A percentile compares a stretch with the other conserved stretches of the same genome.
These are phyloP conservation scores for Aleiodes alternator DNA, from an alignment of 2,888 invertebrate genomes.

Conservation along the genomic window DNA sequence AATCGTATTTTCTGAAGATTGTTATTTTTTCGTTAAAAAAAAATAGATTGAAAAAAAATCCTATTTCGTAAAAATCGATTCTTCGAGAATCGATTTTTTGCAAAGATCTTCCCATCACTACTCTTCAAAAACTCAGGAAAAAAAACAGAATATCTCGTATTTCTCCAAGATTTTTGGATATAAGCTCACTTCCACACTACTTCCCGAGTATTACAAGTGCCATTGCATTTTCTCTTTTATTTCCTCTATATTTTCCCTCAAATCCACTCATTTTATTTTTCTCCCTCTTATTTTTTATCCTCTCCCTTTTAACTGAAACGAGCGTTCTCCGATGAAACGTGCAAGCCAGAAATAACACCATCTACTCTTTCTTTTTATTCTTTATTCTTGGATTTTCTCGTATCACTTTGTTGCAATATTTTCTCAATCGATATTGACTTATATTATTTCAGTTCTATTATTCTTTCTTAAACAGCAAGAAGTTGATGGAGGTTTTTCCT, in stretches of 20 bases:
- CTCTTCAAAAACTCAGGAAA: neutral
- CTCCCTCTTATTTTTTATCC: conserved; percentile 20
- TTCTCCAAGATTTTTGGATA: conserved; percentile 40
- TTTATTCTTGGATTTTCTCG: conserved; percentile 23
- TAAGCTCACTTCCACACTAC: conserved; percentile 56
- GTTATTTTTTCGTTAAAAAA: no score
- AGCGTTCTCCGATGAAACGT: conserved; percentile 19
- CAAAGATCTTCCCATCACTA: no score
- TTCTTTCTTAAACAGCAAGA: conserved; percentile 32
- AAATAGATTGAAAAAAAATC: no score
- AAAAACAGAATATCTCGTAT: conserved; percentile 48
- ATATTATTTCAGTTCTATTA: conserved; percentile 49
- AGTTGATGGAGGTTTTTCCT: neutral
- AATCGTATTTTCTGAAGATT: no score
- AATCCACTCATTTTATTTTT: conserved; percentile 17
- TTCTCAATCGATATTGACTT: conserved; percentile 22
- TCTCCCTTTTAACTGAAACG: conserved; percentile 32
- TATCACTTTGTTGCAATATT: conserved; percentile 22
- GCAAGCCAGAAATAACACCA: conserved; percentile 65
- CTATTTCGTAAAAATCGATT: no score
- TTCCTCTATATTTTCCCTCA: conserved; percentile 26
- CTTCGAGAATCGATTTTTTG: no score
- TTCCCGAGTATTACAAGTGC: conserved; percentile 54
- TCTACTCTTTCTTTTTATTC: conserved; percentile 58
- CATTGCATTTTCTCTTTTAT: conserved; percentile 43